Base-by-base conservation (phyloP, 2,113 vertebrate genomes). In the Noctilio leporinus region DNA sequence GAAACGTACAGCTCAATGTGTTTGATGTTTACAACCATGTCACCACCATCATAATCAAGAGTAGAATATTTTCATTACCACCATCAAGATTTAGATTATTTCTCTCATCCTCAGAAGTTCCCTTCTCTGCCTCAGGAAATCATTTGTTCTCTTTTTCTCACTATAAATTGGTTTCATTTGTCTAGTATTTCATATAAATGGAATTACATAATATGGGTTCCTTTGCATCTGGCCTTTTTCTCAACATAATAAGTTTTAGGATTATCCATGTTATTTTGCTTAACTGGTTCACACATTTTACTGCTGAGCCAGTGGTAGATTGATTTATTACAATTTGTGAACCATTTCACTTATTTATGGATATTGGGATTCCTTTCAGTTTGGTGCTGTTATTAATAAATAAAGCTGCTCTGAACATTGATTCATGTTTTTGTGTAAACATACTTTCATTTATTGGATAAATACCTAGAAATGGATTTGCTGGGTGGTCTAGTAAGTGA, bases 361-460 rank as follows among this genome's bases (percentile, higher is more conserved):
- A 40, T 86, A 69, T 75, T 69, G 86, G 38, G 72, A 72, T 81
- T 89, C n/a, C 93, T 73, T 95, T 45, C 17, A 57, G 19, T 96
- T 81, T 47, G 40, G 30, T 24, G 1, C 20, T 85, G 9, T 73
- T 82, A 30, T 30, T 96, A 82, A 89, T 96, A 95, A 93, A 93
- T 96, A 95, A 94, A 93, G 33, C 47, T 86, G 0, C 15, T 93
- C 0, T 40, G 45, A 89, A 86, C 9, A 62, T 86, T 91, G 9
- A 57, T 89, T 96, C 57, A 89, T 90, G 10, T 59, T 92, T 45
- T 70, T 92, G 35, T 90, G 28, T 94, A 35, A 91, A 51, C 45
- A 14, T 84, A 15, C 47, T 81, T 85, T 81, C 55, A 28, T 93
- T 84, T 95, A 86, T 78, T 92, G 78, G 16, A 9, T 65, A 81